Conservation (phyloP, 2,113 vertebrate genomes). For the Alethe diademata region DNA sequence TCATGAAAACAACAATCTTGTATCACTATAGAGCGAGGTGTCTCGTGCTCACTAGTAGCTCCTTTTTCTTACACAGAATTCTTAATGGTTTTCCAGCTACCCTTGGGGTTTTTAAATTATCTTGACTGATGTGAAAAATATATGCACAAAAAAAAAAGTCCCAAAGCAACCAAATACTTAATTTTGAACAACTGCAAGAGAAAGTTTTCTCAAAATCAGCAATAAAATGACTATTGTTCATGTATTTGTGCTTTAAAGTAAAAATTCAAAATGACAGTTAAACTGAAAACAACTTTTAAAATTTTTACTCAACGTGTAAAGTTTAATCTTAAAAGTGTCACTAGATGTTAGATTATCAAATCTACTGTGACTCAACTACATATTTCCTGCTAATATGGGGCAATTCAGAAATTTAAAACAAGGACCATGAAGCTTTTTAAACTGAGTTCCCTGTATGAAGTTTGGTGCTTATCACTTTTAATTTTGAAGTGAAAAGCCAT, state of each 20-base stretch:
- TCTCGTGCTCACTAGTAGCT: rapidly evolving
- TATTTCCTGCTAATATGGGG: not conserved
- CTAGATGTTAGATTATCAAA: not conserved
- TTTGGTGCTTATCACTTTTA: rapidly evolving
- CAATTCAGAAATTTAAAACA: not conserved
- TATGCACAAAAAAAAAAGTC: no score
- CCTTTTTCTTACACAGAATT: not conserved
- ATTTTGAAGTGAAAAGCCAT: not conserved
- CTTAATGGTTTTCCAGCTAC: not conserved
- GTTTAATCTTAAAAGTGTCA: not conserved
- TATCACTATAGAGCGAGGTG: not conserved
- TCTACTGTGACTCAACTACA: not conserved
- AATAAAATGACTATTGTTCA: not conserved
- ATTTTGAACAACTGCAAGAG: not conserved
- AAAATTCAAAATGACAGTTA: not conserved
- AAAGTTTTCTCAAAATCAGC: not conserved
- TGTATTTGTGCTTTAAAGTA: not conserved
- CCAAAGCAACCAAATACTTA: not conserved
- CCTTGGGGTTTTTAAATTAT: not conserved
- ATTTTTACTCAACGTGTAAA: not conserved
- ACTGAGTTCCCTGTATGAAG: not conserved
- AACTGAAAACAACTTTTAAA: not conserved
- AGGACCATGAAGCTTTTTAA: not conserved
- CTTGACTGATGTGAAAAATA: not conserved
- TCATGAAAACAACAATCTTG: not conserved